Base-by-base conservation (phyloP, 2,888 invertebrate species). In the Drosophila mercatorum region DNA sequence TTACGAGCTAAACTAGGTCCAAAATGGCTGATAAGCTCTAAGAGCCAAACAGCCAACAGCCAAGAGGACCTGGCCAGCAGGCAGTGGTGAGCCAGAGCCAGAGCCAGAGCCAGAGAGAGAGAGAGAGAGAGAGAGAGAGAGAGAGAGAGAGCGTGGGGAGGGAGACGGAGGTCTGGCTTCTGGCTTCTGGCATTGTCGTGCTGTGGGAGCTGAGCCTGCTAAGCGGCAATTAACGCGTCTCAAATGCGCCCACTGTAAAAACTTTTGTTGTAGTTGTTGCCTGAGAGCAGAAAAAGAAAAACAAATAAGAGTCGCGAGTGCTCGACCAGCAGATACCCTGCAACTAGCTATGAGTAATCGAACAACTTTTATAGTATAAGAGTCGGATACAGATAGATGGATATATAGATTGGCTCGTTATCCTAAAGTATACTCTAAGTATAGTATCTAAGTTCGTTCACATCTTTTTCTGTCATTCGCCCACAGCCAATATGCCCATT, bases 21-120 rank as follows among this genome's bases (percentile, higher is more conserved):
- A 87, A 87, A 88, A 88, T 88, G 87, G 83, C 83, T 85, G 88
- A 87, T 87, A 87, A 88, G 76, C 70, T 56, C 31, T 62, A 67
- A 67, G 66, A 65, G 65, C 52, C 55, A 51, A 28, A 41, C 68
- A 71, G 62, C 11, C 49, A n/a, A 31, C 55, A 55, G 31, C 31
- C 31, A 36, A 51, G 72, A 75, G 63, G 51, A 64, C 64, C 55
- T 55, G 26, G 34, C 47, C 34, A 41, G 31, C 14, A 31, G 38
- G 17, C 61, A 38, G 36, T 38, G 36, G 7, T 5, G 22, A 22
- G 22, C 22, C 22, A 22, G 1, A 22, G 22, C 22, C 22, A 22
- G 22, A 22, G 2, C 22, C 22, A 22, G 17, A 7, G 14, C 26
- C 14, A 12, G 26, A 26, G 52, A 10, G 36, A 44, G 26, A 12